Percentiles rank a stretch among this genome's conserved stretches.
Evolutionary conservation across 2,797 vertebrate genomes (phyloP).

Genomic region (Falco naumanni): DNA sequence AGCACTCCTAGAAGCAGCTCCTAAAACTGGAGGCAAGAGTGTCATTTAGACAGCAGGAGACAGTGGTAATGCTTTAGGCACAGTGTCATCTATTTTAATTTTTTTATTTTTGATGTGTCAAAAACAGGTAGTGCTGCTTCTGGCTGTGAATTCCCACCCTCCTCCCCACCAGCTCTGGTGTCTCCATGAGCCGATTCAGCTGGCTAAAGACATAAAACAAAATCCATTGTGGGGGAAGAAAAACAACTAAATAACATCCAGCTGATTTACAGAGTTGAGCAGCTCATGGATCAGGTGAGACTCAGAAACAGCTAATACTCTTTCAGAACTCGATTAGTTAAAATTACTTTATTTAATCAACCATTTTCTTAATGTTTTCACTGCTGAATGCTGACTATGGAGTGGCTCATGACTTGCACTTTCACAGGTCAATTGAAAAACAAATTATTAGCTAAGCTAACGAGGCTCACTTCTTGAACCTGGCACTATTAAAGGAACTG

Average conservation of each 20-base stretch:
- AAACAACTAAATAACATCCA: constrained; percentile 61
- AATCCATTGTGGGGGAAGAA: constrained; percentile 24
- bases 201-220: constrained; percentile 5
- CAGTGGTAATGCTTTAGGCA: background rate
- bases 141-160: constrained; percentile 13
- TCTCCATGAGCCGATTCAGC: constrained; percentile 17
- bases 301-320: background rate
- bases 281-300: constrained; percentile 48
- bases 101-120: constrained; percentile 1
- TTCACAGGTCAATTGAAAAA: constrained; percentile 26
- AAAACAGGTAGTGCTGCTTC: constrained; percentile 11
- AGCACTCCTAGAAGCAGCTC: background rate
- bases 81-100: background rate
- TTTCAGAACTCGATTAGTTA: constrained; percentile 40
- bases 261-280: constrained; percentile 9
- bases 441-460: constrained; percentile 29
- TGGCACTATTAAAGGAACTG: background rate
- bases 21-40: background rate
- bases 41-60: background rate
- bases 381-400: constrained; percentile 4
- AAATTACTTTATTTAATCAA: constrained; percentile 23
- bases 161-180: background rate
- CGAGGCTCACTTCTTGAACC: background rate
- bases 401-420: background rate
- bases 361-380: constrained; percentile 26